Evolutionary conservation across 2,113 vertebrate genomes (phyloP).

Genomic region (Meleagris gallopavo): DNA sequence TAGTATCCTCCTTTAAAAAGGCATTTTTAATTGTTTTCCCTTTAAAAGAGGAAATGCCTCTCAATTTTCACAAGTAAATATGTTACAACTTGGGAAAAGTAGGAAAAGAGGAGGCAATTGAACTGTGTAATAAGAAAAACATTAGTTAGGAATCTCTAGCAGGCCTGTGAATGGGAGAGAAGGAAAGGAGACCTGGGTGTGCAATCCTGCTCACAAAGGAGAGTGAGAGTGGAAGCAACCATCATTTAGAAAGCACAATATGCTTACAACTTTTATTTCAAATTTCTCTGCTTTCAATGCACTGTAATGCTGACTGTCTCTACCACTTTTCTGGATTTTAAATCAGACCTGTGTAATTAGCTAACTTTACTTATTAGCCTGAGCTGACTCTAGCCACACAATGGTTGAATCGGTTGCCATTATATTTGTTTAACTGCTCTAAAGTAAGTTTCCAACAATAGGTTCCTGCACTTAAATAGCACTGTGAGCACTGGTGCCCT

Average conservation of each 20-base stretch:
- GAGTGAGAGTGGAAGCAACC: not conserved
- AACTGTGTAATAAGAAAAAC: not conserved
- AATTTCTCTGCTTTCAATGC: not conserved
- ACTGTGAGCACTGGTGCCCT: conserved; percentile 59
- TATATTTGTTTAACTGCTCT: conserved; percentile 87
- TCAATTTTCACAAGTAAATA: not conserved
- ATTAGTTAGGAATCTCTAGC: not conserved
- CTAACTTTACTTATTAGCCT: conserved; percentile 77
- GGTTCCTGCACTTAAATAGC: conserved; percentile 80
- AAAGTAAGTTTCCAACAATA: conserved; percentile 84
- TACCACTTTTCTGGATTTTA: conserved; percentile 70
- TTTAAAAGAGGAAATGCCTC: not conserved
- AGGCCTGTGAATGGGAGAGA: not conserved
- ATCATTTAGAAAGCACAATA: not conserved
- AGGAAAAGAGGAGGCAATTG: not conserved
- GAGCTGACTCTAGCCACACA: conserved; percentile 72
- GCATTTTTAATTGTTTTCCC: not conserved
- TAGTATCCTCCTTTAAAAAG: not conserved
- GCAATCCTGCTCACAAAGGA: not conserved
- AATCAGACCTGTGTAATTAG: conserved; percentile 75
- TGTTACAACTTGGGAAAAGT: not conserved
- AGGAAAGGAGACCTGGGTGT: not conserved
- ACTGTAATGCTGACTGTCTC: not conserved
- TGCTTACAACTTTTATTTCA: not conserved
- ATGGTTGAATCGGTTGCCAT: conserved; percentile 80